Evolutionary conservation across 2,113 vertebrate species (phyloP).

Genomic region (Mungos mungo): DNA sequence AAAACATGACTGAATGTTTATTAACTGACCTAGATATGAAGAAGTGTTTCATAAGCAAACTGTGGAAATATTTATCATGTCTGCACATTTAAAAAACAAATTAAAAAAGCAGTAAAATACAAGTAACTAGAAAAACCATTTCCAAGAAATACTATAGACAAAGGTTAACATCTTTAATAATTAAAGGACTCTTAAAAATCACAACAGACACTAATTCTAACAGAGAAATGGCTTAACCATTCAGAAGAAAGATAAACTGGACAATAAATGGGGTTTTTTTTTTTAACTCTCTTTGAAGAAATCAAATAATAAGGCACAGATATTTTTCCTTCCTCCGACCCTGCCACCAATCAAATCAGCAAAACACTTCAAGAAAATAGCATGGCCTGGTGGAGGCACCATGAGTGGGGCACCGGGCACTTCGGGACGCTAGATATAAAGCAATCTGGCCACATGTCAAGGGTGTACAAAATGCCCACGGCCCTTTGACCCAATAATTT

Average conservation of each 20-base stretch:
- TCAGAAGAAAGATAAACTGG: conserved; percentile 16
- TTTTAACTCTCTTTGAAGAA: not conserved
- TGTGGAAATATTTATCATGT: not conserved
- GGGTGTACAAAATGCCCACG: not conserved
- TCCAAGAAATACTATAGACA: not conserved
- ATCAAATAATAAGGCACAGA: not conserved
- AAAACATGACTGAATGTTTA: not conserved
- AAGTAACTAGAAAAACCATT: not conserved
- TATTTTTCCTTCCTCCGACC: not conserved
- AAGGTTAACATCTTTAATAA: not conserved
- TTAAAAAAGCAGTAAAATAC: not conserved
- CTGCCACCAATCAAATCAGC: not conserved
- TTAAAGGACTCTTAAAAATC: conserved; percentile 1
- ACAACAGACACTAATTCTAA: conserved; percentile 13
- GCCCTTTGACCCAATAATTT: not conserved
- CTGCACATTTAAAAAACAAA: not conserved
- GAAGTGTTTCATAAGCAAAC: not conserved
- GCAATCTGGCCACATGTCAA: not conserved
- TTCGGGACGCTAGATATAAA: fast-evolving
- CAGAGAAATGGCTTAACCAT: conserved; percentile 24
- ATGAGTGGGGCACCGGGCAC: fast-evolving
- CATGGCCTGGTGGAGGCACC: fast-evolving
- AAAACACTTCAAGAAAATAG: not conserved
- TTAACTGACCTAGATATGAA: not conserved
- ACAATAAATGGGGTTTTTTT: not conserved